Percentiles rank a stretch among this genome's conserved stretches.
These are phyloP conservation scores for Myotis myotis DNA, from an alignment of 2,797 vertebrate genomes.

Conservation along the genomic window DNA sequence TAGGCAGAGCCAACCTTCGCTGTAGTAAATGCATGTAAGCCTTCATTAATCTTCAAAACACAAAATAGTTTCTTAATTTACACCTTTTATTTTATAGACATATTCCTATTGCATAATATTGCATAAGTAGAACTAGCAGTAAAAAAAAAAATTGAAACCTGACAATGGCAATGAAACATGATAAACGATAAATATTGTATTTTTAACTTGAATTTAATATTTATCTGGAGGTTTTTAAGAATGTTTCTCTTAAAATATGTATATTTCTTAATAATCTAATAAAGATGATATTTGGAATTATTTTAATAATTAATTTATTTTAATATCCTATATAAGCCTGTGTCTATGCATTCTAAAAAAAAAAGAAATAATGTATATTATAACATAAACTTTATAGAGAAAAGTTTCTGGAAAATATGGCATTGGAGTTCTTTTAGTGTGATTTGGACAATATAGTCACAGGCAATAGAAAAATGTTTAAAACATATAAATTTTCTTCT, in stretches of 20 bases:
- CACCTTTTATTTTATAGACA: not conserved
- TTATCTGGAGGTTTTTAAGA: not conserved
- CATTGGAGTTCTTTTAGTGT: not conserved
- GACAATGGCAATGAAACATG: not conserved
- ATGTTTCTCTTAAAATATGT: not conserved
- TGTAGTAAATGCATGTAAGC: not conserved
- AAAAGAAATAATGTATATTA: not conserved
- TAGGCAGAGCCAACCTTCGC: not conserved
- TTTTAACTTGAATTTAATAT: not conserved
- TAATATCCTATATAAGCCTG: not conserved
- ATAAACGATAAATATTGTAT: not conserved
- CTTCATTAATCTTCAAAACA: not conserved
- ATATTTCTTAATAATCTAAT: not conserved
- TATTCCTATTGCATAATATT: not conserved
- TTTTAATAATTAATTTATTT: constrained; percentile 18
- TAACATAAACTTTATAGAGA: not conserved
- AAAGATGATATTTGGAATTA: not conserved
- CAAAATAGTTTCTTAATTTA: not conserved
- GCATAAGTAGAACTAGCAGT: not conserved
- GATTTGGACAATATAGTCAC: not conserved
- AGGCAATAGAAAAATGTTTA: not conserved
- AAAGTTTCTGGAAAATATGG: not conserved
- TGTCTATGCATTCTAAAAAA: not conserved
- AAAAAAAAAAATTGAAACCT: not conserved
- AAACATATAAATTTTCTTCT: not conserved